Percentiles rank a stretch among this genome's conserved stretches.
phyloP scores from a whole-genome alignment of 2,797 vertebrate species.

The Euphonia xanthogaster region DNA sequence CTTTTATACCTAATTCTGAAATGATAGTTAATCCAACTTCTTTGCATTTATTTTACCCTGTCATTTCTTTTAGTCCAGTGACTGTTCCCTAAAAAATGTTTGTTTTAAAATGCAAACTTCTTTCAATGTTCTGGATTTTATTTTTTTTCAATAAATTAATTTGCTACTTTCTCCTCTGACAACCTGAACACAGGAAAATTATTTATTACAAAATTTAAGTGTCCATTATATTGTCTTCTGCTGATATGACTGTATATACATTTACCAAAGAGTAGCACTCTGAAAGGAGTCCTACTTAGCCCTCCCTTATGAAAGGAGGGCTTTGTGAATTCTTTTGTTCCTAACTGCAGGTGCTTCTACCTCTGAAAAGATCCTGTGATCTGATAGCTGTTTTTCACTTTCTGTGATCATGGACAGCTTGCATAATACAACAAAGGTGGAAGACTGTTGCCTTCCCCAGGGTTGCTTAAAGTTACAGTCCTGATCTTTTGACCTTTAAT shows the following conservation, averaged over 20 bases:
- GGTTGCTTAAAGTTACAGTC: conserved; percentile 70
- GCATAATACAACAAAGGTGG: conserved; percentile 67
- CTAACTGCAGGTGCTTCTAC: conserved; percentile 70
- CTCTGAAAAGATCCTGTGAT: conserved; percentile 69
- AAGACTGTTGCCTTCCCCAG: conserved; percentile 67
- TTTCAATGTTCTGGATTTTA: neutral
- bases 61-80: neutral
- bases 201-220: neutral
- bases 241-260: neutral
- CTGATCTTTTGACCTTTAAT: conserved; percentile 77
- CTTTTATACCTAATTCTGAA: neutral
- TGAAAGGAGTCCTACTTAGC: neutral
- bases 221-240: neutral
- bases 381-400: conserved; percentile 68
- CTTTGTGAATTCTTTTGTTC: conserved; percentile 70
- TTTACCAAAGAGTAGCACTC: conserved; percentile 2
- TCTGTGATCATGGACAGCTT: conserved; percentile 68
- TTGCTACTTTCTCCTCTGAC: neutral
- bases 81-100: neutral
- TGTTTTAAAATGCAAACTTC: neutral
- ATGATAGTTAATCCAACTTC: neutral
- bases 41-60: neutral
- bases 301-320: conserved; percentile 41
- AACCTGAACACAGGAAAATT: neutral
- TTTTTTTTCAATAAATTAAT: neutral